phyloP scores from a whole-genome alignment of 2,113 vertebrate genomes.

The Cheirogaleus medius region DNA sequence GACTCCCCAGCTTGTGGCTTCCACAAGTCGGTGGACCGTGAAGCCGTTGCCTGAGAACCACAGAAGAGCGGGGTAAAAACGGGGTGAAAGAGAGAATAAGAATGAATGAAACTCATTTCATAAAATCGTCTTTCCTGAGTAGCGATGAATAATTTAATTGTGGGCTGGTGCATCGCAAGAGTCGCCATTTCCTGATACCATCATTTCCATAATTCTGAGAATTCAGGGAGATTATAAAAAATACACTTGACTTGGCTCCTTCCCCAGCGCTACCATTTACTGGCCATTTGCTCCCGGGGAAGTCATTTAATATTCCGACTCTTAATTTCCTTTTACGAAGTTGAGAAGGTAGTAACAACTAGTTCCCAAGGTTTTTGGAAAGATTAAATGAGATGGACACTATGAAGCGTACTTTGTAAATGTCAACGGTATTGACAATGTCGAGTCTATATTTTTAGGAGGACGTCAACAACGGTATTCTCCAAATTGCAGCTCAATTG shows the following conservation, averaged over 20 bases:
- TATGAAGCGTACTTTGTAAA: neutral
- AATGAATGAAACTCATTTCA: neutral
- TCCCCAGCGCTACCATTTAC: neutral
- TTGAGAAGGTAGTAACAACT: conserved; percentile 7
- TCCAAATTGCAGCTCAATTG: neutral
- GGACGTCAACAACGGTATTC: neutral
- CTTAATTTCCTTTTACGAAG: conserved; percentile 43
- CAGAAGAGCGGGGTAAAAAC: neutral
- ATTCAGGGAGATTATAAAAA: neutral
- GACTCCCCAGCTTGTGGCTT: neutral
- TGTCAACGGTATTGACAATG: neutral
- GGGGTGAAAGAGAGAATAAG: neutral
- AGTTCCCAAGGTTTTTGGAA: neutral
- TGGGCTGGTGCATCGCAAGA: neutral
- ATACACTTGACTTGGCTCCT: neutral
- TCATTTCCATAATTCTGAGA: neutral
- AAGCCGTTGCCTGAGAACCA: neutral
- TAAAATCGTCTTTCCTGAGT: neutral
- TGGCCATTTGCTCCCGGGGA: neutral
- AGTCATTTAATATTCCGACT: neutral
- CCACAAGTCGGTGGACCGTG: neutral
- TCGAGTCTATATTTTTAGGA: neutral
- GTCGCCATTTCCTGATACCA: neutral
- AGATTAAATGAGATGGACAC: neutral
- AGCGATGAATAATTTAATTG: neutral